Base-by-base conservation (phyloP, 2,113 vertebrate species). In the Notarius lentiginosus region DNA sequence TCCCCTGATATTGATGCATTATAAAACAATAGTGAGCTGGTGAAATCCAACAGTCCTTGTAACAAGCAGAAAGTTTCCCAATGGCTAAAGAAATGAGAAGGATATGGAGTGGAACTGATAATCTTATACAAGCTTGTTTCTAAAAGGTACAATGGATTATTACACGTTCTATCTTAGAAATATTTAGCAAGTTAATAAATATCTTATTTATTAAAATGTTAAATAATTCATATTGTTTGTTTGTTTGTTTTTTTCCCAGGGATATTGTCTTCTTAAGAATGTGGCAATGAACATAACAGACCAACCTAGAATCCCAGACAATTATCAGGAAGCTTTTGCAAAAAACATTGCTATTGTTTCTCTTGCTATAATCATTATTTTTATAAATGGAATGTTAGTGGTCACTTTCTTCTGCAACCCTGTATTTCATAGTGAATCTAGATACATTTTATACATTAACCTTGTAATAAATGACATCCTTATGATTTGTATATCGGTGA, bases 401-500 rank as follows among this genome's bases (percentile, higher is more conserved):
- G 86, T 91, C 76, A 91, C 84, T 0, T 93, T 90, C 82, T 92
- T 91, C 49, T 89, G 79, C 34, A 91, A 68, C 27, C 22, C 86
- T 47, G 80, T 66, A 10, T 92, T 93, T 73, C 84, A 91, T 58
- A 68, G 49, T n/a, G 91, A 93, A 56, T 87, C 93, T 17, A 91
- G 93, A 75, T 94, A 94, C 3, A 87, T 94, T 51, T 90, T 94
- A n/a, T 94, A 92, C 76, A 91, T 93, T 76, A 92, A 94, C 27
- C 73, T 94, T 83, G 93, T 94, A 30, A 88, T 94, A 61, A 94
- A 91, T 15, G 93, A 94, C 68, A 93, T 92, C 68, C 88, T 94
- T 4, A 77, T 92, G 92, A 72, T 94, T 58, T 88, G 72, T 0
- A 0, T 90, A 9, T 87, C 89, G 55, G 88, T 92, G 24, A 22